phyloP scores from a whole-genome alignment of 23 tunicate species.

The Ciona savignyi region DNA sequence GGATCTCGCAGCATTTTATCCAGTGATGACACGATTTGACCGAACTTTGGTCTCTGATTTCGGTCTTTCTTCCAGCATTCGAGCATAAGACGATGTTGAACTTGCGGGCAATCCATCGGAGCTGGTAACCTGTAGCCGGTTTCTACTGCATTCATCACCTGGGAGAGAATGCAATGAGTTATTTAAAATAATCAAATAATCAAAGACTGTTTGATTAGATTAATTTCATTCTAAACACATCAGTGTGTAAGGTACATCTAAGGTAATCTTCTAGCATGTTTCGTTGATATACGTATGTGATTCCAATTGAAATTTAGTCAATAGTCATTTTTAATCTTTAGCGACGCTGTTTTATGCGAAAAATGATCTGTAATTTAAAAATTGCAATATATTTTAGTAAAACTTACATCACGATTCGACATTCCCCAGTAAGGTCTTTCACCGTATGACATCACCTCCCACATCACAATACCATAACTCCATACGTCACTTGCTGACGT shows the following conservation, averaged over 20 bases:
- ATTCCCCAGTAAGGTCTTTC: slow-evolving; percentile 99
- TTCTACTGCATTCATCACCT: slow-evolving; percentile 94
- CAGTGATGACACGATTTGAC: slow-evolving; percentile 52
- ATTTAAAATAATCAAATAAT: no score
- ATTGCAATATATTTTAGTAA: no score
- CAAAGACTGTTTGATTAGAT: no score
- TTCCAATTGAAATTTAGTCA: no score
- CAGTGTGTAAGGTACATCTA: no score
- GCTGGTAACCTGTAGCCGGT: slow-evolving; percentile 94
- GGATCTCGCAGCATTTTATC: slow-evolving; percentile 82
- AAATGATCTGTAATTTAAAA: no score
- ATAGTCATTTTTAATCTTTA: no score
- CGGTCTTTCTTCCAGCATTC: slow-evolving; percentile 98
- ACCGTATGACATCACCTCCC: slow-evolving; percentile 99
- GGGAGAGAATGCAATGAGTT: neutral
- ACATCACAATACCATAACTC: slow-evolving; percentile 99
- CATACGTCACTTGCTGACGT: slow-evolving; percentile 98
- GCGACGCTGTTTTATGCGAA: no score
- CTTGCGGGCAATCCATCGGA: slow-evolving; percentile 94
- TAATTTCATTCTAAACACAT: no score
- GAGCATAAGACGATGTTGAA: slow-evolving; percentile 80
- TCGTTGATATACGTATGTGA: no score
- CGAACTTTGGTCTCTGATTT: slow-evolving; percentile 93
- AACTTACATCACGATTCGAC: slow-evolving; percentile 97
- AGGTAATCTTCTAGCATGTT: no score